Base-by-base conservation (phyloP, 2,797 vertebrate genomes). In the Ambastaia sidthimunki region DNA sequence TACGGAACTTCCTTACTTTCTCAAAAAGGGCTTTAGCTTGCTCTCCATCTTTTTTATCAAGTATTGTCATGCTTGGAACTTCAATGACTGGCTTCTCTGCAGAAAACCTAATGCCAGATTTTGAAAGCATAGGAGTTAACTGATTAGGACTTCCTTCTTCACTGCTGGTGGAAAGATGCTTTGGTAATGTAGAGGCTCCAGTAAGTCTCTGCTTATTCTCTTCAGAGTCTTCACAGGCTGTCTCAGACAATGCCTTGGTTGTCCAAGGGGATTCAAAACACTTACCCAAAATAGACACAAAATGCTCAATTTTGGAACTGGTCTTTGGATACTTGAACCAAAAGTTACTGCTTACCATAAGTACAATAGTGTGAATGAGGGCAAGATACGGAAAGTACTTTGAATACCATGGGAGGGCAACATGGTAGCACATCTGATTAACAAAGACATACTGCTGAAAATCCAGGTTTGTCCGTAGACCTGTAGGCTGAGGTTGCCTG, bases 271-370 rank as follows among this genome's bases (percentile, higher is more conserved):
- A 99, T 86, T 99, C 98, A 54, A 99, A 99, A 85, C 98, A 99
- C 81, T 99, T 99, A 7, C 97, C 98, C 83, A 99, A 90, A 84
- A 99, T 99, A 25, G 98, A 98, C 60, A 99, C 98, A 89, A 99
- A 99, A 89, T 99, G 98, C 87, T 99, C 98, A 11, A 99, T 96
- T 92, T 99, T 99, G 63, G 98, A 99, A 87, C 98, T 99, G 0
- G 98, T 99, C 91, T 99, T 99, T 87, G 98, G 98, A 87, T 99
- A 99, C 85, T 99, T 99, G 91, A 99, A 99, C 98, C 98, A 99
- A 91, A 99, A 99, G 89, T 99, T 99, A 92, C 98, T 99, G 85
- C 98, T 99, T 85, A 99, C 97, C 96, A 99, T 99, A 81, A 99
- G 93, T 83, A 99, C 95, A 63, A 99, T 96, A 28, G 98, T 99